Conservation (phyloP, 2,113 vertebrate species). For the Etheostoma cragini region DNA sequence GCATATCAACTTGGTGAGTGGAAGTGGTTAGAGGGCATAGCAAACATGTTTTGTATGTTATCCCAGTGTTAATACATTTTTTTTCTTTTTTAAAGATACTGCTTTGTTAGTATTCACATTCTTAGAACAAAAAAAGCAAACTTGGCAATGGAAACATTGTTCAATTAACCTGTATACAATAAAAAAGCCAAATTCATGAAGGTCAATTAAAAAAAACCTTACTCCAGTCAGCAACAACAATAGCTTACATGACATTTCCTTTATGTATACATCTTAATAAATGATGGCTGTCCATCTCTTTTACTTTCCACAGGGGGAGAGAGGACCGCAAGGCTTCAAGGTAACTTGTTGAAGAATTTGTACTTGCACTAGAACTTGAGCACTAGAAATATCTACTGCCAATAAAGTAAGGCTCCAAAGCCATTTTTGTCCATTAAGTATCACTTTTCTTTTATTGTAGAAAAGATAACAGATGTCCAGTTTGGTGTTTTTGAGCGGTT, state of each 20-base stretch:
- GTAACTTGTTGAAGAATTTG: constrained; percentile 76
- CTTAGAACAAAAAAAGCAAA: constrained; percentile 22
- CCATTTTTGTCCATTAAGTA: too few relatives aligned
- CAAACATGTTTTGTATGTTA: neutral
- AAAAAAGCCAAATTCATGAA: constrained; percentile 42
- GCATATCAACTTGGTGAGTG: neutral
- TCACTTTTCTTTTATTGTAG: neutral
- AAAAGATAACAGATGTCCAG: neutral
- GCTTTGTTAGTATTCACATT: constrained; percentile 27
- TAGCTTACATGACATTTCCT: constrained; percentile 41
- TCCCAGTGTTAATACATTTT: neutral
- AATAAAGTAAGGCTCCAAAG: constrained; percentile 3
- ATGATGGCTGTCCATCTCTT: constrained; percentile 37
- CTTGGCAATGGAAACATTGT: constrained; percentile 36
- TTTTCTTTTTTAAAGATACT: constrained; percentile 12
- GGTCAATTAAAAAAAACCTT: neutral
- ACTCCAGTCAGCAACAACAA: constrained; percentile 27
- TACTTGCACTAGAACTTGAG: constrained; percentile 28
- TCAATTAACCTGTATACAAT: constrained; percentile 46
- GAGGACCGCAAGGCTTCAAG: constrained; percentile 88
- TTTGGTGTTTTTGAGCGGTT: constrained; percentile 8
- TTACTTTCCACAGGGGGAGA: constrained; percentile 84
- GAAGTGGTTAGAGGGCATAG: neutral
- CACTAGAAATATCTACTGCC: constrained; percentile 2
- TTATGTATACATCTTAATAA: constrained; percentile 28